Conservation (phyloP, 2,888 invertebrate species). For the Labia minor region DNA sequence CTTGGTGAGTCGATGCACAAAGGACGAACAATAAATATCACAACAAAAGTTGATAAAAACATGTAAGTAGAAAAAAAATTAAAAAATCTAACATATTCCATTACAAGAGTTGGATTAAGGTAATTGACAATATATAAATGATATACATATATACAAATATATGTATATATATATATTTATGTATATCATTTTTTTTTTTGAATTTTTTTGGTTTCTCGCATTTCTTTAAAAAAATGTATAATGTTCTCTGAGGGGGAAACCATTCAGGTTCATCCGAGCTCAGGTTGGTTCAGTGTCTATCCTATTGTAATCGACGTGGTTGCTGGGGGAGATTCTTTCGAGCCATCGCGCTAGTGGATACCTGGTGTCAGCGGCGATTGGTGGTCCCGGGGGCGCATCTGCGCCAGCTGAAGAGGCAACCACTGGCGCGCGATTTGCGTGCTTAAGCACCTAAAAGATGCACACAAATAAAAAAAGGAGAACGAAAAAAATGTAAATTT, state of each 20-base stretch:
- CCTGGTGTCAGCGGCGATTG: neutral
- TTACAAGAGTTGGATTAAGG: neutral
- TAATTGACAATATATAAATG: neutral
- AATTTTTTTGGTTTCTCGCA: neutral
- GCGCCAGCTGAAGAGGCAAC: neutral
- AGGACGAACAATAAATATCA: slow-evolving; percentile 18
- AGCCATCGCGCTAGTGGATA: slow-evolving; percentile 3
- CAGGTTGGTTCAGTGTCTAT: neutral
- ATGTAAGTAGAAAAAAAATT: slow-evolving; percentile 17
- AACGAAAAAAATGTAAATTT: slow-evolving; percentile 13
- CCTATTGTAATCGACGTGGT: slow-evolving; percentile 8
- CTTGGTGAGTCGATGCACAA: slow-evolving; percentile 16
- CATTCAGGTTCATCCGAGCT: neutral
- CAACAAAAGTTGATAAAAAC: slow-evolving; percentile 17
- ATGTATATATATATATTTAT: neutral
- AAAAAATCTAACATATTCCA: neutral
- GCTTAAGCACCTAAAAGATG: slow-evolving; percentile 13
- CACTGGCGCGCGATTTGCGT: slow-evolving; percentile 13
- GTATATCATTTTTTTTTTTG: neutral
- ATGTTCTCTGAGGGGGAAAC: neutral
- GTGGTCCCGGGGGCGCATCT: slow-evolving; percentile 5
- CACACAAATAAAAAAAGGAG: slow-evolving; percentile 13
- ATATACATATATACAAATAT: no score
- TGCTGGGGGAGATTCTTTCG: slow-evolving; percentile 13
- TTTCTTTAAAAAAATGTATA: neutral